phyloP scores from a whole-genome alignment of 2,113 vertebrate genomes.

The Pseudolaguvia tuberculata region DNA sequence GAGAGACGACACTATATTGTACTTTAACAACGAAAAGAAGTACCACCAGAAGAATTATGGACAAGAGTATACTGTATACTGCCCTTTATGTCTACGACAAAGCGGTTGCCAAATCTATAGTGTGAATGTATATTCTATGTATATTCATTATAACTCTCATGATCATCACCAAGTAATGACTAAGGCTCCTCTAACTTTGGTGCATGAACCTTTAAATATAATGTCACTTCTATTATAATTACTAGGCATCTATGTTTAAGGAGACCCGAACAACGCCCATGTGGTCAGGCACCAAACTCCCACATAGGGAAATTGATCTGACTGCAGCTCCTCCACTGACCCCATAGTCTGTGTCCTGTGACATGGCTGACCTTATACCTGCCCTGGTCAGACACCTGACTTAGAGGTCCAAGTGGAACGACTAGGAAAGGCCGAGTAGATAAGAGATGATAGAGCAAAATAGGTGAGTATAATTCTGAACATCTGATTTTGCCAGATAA shows the following conservation, averaged over 20 bases:
- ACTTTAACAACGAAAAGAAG: not conserved
- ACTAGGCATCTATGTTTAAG: conserved; percentile 20
- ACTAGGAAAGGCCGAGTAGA: conserved; percentile 26
- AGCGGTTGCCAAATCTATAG: not conserved
- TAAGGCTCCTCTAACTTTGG: not conserved
- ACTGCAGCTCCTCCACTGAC: conserved; percentile 43
- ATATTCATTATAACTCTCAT: not conserved
- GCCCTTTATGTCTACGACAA: not conserved
- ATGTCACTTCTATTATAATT: conserved; percentile 24
- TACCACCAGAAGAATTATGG: not conserved
- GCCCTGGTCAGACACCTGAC: conserved; percentile 49
- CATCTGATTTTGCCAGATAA: not conserved
- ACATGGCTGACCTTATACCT: conserved; percentile 44
- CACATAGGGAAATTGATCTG: not conserved
- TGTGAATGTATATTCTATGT: not conserved
- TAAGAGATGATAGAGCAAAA: conserved; percentile 18
- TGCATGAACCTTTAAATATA: conserved; percentile 8
- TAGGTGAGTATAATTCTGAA: not conserved
- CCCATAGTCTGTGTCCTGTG: conserved; percentile 26
- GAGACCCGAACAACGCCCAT: conserved; percentile 18
- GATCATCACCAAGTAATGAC: not conserved
- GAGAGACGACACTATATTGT: not conserved
- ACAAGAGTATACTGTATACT: not conserved
- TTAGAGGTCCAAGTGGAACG: conserved; percentile 36
- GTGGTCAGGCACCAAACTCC: conserved; percentile 38